Base-by-base conservation (phyloP, 1,140 invertebrate species). In the Platyscapa corneri region DNA sequence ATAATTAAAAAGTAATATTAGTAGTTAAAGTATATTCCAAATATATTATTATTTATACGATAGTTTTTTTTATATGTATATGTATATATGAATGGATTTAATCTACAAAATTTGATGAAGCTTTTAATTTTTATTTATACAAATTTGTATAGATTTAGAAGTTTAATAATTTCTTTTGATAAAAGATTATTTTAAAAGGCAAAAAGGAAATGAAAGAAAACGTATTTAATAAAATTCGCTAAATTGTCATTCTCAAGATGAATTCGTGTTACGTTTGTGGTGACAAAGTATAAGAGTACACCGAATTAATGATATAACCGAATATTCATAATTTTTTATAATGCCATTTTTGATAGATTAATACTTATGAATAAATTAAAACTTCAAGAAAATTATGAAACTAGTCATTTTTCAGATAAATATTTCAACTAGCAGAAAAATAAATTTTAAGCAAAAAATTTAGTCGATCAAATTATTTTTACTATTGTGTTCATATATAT, bases 251-350 rank as follows among this genome's bases (percentile, higher is more conserved):
- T 89, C 83, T 70, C 76, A 84, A 82, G 88, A 91, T 90, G 89
- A 90, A 91, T 91, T 91, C 89, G 90, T 91, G 90, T 91, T 89
- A 90, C 86, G 87, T 87, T 84, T 70, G 12, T 39, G 78, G 75
- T 64, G 78, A 42, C 81, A 88, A 81, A 88, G 88, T 87, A 90
- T 91, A 88, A 89, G n/a, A n/a, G n/a, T n/a, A n/a, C n/a, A n/a
- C n/a, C n/a, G n/a, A n/a, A n/a, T n/a, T 91, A 89, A 91, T 89
- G 86, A 87, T 89, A 91, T 90, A 90, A 91, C 89, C 88, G 88
- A 91, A 90, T 87, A 88, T 89, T 88, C 87, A 87, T 86, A 87
- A 86, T 88, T 88, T 89, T 88, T 86, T 89, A 86, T 89, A 86
- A 88, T 89, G 81, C 82, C 85, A 42, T n/a, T 86, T 84, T 87